A percentile compares a stretch with the other conserved stretches of the same genome.
Evolutionary conservation across 2,113 vertebrate genomes (phyloP).

Genomic region (Merops nubicus): DNA sequence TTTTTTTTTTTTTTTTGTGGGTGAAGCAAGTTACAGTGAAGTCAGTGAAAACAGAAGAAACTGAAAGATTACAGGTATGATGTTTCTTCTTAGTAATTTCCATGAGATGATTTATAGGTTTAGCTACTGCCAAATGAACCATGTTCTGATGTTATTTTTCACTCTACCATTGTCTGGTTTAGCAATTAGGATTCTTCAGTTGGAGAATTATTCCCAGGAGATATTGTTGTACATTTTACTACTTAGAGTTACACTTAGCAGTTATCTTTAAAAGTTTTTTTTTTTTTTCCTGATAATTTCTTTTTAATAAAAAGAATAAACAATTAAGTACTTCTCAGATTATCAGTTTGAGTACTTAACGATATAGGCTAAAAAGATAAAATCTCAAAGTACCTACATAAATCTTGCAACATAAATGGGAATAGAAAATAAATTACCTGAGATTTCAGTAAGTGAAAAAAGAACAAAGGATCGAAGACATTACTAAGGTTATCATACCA

Average conservation of each 20-base stretch:
- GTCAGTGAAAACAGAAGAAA: neutral
- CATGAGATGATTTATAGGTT: neutral
- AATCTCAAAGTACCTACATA: neutral
- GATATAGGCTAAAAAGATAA: neutral
- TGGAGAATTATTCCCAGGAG: neutral
- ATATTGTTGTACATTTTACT: neutral
- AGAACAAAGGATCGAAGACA: neutral
- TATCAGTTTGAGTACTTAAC: neutral
- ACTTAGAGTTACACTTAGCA: neutral
- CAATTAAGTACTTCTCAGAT: neutral
- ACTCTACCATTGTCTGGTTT: neutral
- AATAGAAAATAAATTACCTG: neutral
- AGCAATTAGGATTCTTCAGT: neutral
- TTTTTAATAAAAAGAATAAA: neutral
- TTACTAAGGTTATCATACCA: neutral
- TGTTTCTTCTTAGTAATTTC: neutral
- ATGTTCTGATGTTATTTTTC: neutral
- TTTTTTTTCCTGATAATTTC: neutral
- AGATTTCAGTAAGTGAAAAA: neutral
- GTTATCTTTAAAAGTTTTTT: neutral
- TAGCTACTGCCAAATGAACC: neutral
- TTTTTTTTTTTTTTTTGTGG: neutral
- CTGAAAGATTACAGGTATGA: neutral
- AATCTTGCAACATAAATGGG: neutral
- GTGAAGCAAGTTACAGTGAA: neutral